Conservation (phyloP, 2,888 invertebrate species). For the Dasysyrphus tricinctus region DNA sequence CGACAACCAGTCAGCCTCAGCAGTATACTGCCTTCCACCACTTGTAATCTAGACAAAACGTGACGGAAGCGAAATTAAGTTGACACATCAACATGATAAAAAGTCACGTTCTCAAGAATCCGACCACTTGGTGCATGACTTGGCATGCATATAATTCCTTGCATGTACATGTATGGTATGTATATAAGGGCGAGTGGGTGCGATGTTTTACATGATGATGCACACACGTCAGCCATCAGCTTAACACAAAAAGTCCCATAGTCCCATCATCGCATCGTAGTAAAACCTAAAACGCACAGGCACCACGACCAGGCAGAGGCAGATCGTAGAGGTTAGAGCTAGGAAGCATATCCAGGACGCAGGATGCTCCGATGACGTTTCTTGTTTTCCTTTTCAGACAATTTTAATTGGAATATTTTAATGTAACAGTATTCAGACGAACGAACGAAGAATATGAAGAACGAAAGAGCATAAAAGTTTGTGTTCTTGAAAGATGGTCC, state of each 20-base stretch:
- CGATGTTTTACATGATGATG: slow-evolving; percentile 40
- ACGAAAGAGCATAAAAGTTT: slow-evolving; percentile 32
- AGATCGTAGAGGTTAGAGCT: background rate
- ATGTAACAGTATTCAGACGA: slow-evolving; percentile 49
- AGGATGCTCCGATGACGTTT: slow-evolving; percentile 63
- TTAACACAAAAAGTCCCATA: slow-evolving; percentile 5
- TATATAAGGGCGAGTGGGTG: slow-evolving; percentile 7
- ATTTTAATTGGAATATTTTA: slow-evolving; percentile 75
- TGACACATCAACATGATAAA: slow-evolving; percentile 75
- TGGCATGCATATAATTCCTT: slow-evolving; percentile 54
- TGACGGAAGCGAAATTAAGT: slow-evolving; percentile 76
- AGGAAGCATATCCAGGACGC: slow-evolving; percentile 18
- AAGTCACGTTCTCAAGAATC: slow-evolving; percentile 75
- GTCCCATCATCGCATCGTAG: background rate
- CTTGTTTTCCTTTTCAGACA: slow-evolving; percentile 65
- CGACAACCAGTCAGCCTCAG: slow-evolving; percentile 74
- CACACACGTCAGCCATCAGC: slow-evolving; percentile 17
- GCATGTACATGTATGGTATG: slow-evolving; percentile 17
- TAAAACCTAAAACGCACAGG: slow-evolving; percentile 12
- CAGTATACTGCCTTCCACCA: slow-evolving; percentile 61
- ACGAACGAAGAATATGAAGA: background rate
- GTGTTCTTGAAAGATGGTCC: slow-evolving; percentile 19
- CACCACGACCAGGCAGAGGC: background rate
- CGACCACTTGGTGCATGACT: slow-evolving; percentile 72
- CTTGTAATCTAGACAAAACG: slow-evolving; percentile 75